Percentiles rank a stretch among this genome's conserved stretches.
phyloP scores from a whole-genome alignment of 2,113 vertebrate species.

The Xenus cinereus region DNA sequence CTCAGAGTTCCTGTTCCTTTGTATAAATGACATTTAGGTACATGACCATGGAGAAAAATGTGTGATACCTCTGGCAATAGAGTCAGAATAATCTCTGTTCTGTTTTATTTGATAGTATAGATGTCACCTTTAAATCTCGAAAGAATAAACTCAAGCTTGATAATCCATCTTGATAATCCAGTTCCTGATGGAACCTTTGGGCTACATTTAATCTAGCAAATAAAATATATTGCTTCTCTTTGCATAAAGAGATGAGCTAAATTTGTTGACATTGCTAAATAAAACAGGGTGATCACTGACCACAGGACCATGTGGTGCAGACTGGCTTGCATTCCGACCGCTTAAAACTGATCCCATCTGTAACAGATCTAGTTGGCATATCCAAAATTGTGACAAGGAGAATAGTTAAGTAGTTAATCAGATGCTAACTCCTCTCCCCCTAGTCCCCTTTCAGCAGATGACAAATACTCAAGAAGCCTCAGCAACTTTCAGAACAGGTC shows the following conservation, averaged over 20 bases:
- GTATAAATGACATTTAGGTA: not conserved
- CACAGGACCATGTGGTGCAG: not conserved
- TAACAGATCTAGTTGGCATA: rapidly evolving
- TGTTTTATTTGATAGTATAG: not conserved
- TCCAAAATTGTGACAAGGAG: not conserved
- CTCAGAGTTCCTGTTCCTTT: not conserved
- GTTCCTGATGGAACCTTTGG: not conserved
- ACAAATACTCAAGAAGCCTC: not conserved
- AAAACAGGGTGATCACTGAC: not conserved
- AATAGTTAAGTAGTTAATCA: not conserved
- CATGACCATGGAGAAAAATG: not conserved
- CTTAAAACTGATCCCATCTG: not conserved
- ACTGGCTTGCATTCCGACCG: not conserved
- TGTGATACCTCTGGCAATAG: not conserved
- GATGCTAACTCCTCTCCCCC: not conserved
- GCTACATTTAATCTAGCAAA: not conserved
- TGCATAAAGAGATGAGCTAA: not conserved
- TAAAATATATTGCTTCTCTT: not conserved
- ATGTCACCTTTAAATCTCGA: not conserved
- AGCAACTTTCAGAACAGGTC: not conserved
- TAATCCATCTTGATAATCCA: not conserved
- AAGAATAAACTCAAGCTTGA: not conserved
- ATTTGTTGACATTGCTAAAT: not conserved
- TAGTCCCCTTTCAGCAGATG: not conserved
- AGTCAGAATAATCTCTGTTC: not conserved